Base-by-base conservation (phyloP, 2,888 invertebrate species). In the Tipula vernalis region DNA sequence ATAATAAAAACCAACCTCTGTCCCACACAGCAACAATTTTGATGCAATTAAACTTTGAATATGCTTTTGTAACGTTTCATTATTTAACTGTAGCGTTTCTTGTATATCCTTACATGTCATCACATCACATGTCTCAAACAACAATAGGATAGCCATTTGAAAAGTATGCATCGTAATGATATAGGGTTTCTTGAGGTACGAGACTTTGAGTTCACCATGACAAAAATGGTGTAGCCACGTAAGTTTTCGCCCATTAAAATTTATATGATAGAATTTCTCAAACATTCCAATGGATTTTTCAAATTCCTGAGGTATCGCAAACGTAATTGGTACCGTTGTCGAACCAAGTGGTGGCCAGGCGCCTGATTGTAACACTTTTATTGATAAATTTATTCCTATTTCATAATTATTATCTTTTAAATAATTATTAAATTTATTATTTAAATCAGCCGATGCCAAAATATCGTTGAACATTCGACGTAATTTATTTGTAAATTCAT, bases 391-490 rank as follows among this genome's bases (percentile, higher is more conserved):
- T 83, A 92, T 91, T 86, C 95, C 95, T 88, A 95, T 93, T 87
- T 95, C 94, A 87, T 94, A 93, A 86, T 94, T 94, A 87, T 94
- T 93, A 86, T 93, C 92, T 89, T 95, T 94, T 87, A 96, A 91
- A 89, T 94, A 94, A 87, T 93, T 93, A 87, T 94, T 94, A 91
- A 99, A 99, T 92, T 98, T 98, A 88, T 95, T 94, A 91, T 98
- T 98, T 87, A 98, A 93, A 92, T 98, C 98, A 0, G 95, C 94
- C 86, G 98, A 98, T 8, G 99, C 95, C 1, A 96, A 97, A 91
- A 99, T 97, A 91, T 99, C 99, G 0, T 98, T 98, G 92, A 98
- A 99, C 99, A 99, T 99, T 86, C 99, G 93, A 91, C 99, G 98
- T n/a, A 99, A 92, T 91, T 99, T 99, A 91, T 98, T 98, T 18